Conservation (phyloP, 35 echinoderm and acorn worm genomes). For the Ptychodera flava region DNA sequence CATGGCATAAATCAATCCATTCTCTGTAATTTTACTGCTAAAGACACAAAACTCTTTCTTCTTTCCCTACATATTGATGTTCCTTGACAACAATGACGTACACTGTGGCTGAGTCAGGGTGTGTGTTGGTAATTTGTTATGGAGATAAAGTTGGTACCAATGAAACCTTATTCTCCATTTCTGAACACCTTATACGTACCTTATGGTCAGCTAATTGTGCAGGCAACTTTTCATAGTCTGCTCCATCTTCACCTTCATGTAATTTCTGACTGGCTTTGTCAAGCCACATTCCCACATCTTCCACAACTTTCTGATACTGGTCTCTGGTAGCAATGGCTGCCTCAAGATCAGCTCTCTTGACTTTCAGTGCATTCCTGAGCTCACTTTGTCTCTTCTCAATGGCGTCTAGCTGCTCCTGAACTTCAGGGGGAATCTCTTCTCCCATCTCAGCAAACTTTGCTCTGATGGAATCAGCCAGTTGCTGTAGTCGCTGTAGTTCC, state of each 20-base stretch:
- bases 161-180: too few relatives aligned
- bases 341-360: conserved; percentile 39
- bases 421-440: conserved; percentile 52
- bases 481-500: conserved; percentile 65
- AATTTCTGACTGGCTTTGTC: conserved; percentile 43
- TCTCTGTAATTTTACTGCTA: too few relatives aligned
- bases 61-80: too few relatives aligned
- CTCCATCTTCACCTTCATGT: conserved; percentile 41
- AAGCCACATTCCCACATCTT: conserved; percentile 67
- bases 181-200: too few relatives aligned
- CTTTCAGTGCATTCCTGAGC: conserved; percentile 45
- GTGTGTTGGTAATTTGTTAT: too few relatives aligned
- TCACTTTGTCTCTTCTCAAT: conserved; percentile 63
- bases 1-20: too few relatives aligned
- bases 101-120: too few relatives aligned
- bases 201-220: conserved; percentile 48
- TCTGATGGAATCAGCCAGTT: conserved; percentile 62
- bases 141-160: too few relatives aligned
- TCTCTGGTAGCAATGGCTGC: conserved; percentile 52
- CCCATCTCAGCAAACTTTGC: conserved; percentile 80
- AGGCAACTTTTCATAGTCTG: conserved; percentile 54
- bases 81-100: too few relatives aligned
- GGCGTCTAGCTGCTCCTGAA: conserved; percentile 50
- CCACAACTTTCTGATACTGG: conserved; percentile 30
- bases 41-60: too few relatives aligned